Percentiles rank a stretch among this genome's conserved stretches.
Evolutionary conservation across 2,797 vertebrate genomes (phyloP).

Genomic region (Coilia nasus): DNA sequence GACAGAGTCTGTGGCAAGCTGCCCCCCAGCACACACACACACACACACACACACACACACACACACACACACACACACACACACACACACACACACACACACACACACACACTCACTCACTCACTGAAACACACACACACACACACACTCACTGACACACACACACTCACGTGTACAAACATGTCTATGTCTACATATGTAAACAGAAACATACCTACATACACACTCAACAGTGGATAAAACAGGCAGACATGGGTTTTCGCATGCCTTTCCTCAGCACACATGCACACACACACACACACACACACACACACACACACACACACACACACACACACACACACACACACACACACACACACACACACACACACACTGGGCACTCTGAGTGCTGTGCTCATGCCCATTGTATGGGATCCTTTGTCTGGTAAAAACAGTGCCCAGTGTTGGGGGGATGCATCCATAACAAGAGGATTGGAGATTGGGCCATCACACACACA

Average conservation of each 20-base stretch:
- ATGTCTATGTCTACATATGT: background rate
- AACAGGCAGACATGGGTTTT: no score
- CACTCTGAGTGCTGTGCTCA: background rate
- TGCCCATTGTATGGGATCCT: slow-evolving; percentile 40
- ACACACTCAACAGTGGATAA: no score
- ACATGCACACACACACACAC: no score
- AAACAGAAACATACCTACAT: background rate
- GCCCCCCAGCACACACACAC: background rate
- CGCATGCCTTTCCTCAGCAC: background rate
- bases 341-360: background rate
- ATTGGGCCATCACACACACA: slow-evolving; percentile 21
- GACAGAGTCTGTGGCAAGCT: slow-evolving; percentile 39
- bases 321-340: background rate
- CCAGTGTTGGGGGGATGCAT: slow-evolving; percentile 6
- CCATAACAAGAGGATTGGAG: slow-evolving; percentile 26
- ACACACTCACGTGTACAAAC: background rate
- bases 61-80: background rate
- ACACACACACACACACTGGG: background rate
- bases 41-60: slow-evolving; percentile 14
- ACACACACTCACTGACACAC: background rate
- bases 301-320: background rate
- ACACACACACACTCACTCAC: background rate
- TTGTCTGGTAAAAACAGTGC: slow-evolving; percentile 41
- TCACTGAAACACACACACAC: background rate
- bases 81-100: slow-evolving; percentile 12